phyloP scores from a whole-genome alignment of 2,797 vertebrate genomes.

The Delichon dasypus region DNA sequence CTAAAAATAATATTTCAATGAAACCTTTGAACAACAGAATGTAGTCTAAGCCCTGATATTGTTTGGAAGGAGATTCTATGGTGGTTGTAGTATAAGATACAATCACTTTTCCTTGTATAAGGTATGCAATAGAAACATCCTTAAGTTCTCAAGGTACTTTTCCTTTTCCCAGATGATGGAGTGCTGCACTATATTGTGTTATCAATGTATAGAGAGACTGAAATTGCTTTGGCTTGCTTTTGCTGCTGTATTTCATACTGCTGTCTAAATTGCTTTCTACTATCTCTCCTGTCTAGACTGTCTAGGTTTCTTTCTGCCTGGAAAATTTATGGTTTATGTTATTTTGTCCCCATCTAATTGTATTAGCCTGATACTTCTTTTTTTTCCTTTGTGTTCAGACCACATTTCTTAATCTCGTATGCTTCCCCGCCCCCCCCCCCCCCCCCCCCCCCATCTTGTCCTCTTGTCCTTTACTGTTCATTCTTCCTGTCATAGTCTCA shows the following conservation, averaged over 20 bases:
- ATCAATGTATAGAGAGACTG: not conserved
- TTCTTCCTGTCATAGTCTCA: not conserved
- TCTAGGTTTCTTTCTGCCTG: not conserved
- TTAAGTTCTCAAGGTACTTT: conserved; percentile 8
- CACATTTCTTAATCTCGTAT: not conserved
- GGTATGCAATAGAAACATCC: not conserved
- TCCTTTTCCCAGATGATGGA: conserved; percentile 4
- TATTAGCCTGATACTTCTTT: not conserved
- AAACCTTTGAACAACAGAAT: not conserved
- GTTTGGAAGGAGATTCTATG: not conserved
- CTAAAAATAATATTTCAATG: not conserved
- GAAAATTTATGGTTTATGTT: not conserved
- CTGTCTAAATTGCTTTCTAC: conserved; percentile 32
- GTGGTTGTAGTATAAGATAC: not conserved
- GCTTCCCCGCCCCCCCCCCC: no score
- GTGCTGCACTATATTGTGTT: not conserved
- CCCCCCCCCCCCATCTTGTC: no score
- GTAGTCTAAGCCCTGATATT: not conserved
- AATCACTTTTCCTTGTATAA: not conserved
- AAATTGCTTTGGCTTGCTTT: conserved; percentile 37
- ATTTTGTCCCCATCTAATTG: not conserved
- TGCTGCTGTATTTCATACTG: not conserved
- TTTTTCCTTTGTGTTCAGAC: rapidly evolving
- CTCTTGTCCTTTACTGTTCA: not conserved
- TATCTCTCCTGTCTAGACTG: not conserved